Conservation (phyloP, 1,140 invertebrate species). For the Telenomus remus region DNA sequence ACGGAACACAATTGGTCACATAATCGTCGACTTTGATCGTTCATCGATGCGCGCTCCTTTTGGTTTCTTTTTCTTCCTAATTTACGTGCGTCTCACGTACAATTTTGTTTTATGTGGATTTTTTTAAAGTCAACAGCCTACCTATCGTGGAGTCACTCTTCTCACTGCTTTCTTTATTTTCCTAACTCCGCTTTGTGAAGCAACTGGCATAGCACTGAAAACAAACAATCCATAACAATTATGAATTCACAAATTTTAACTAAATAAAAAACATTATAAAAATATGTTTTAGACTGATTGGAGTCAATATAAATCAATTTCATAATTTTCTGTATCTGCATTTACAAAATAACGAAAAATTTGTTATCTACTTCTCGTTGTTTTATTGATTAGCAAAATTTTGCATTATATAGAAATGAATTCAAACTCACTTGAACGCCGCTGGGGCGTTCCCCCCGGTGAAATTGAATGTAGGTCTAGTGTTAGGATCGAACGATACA, state of each 20-base stretch:
- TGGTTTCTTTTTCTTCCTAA: too few species aligned
- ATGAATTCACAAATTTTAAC: too few species aligned
- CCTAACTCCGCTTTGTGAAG: conserved; percentile 24
- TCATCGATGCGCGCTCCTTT: conserved; percentile 10
- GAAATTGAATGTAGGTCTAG: conserved; percentile 71
- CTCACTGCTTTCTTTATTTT: conserved; percentile 72
- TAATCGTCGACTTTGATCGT: conserved; percentile 10
- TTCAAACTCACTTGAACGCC: conserved; percentile 67
- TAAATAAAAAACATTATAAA: too few species aligned
- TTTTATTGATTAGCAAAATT: too few species aligned
- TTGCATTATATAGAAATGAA: too few species aligned
- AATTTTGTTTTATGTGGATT: conserved; percentile 3
- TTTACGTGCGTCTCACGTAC: conserved; percentile 46
- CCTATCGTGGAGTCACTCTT: conserved; percentile 64
- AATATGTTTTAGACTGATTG: too few species aligned
- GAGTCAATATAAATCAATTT: too few species aligned
- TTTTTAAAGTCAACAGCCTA: background rate
- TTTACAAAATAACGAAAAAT: too few species aligned
- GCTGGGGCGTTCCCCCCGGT: conserved; percentile 68
- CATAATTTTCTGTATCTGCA: too few species aligned
- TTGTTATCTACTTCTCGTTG: too few species aligned
- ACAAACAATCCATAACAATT: too few species aligned
- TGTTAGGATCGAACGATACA: conserved; percentile 69
- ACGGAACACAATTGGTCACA: conserved; percentile 65
- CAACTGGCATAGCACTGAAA: conserved; percentile 32